phyloP scores from a whole-genome alignment of 2,797 vertebrate species.

The Onychomys arenicola region DNA sequence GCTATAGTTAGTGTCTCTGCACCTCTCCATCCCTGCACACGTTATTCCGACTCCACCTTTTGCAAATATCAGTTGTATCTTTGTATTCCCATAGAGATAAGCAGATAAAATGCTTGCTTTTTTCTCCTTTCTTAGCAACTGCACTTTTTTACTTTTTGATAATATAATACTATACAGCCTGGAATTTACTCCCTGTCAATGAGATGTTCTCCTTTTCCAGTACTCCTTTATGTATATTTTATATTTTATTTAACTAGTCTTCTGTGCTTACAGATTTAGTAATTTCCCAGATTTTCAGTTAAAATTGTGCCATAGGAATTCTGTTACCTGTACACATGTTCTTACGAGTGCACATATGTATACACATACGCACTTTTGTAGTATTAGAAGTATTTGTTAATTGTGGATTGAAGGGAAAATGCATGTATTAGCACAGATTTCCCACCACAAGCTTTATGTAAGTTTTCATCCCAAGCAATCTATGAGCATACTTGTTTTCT shows the following conservation, averaged over 20 bases:
- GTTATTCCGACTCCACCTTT: neutral
- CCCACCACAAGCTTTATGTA: neutral
- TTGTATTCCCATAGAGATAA: slow-evolving; percentile 33
- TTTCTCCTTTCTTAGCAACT: neutral
- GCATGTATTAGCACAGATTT: neutral
- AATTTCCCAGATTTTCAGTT: slow-evolving; percentile 45
- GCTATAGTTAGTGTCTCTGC: neutral
- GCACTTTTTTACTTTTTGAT: neutral
- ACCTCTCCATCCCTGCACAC: neutral
- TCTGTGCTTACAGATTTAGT: neutral
- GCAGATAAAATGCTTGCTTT: neutral
- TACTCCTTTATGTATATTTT: neutral
- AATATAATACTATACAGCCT: neutral
- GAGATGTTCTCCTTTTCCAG: neutral
- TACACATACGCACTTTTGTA: neutral
- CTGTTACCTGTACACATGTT: neutral
- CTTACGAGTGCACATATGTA: neutral
- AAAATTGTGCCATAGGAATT: slow-evolving; percentile 20
- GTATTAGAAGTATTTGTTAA: slow-evolving; percentile 38
- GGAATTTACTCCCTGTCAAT: neutral
- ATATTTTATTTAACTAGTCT: slow-evolving; percentile 18
- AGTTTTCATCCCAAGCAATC: neutral
- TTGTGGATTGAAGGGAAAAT: slow-evolving; percentile 29
- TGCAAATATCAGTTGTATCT: neutral
- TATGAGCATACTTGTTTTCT: slow-evolving; percentile 9